phyloP scores from a whole-genome alignment of 1,140 invertebrate genomes.

The Sipha flava region DNA sequence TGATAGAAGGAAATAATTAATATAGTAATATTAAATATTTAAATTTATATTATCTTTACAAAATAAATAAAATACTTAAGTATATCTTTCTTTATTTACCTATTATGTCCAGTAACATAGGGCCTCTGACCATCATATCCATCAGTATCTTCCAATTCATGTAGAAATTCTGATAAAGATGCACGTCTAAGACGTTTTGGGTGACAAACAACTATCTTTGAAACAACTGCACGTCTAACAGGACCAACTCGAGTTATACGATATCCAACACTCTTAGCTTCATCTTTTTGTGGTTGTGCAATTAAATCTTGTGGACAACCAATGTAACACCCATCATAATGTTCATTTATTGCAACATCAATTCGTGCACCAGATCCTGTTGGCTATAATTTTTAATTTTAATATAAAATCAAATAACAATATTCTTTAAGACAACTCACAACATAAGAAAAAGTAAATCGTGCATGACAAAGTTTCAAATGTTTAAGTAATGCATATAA shows the following conservation, averaged over 20 bases:
- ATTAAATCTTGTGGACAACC: conserved; percentile 88
- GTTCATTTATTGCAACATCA: conserved; percentile 90
- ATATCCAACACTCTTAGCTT: conserved; percentile 40
- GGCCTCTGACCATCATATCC: conserved; percentile 64
- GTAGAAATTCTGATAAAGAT: conserved; percentile 71
- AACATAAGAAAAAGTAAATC: conserved; percentile 87
- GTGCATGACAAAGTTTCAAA: conserved; percentile 82
- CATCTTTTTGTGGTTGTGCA: conserved; percentile 45
- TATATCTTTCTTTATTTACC: conserved; percentile 51
- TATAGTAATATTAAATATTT: no score
- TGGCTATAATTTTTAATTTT: conserved; percentile 49
- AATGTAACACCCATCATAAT: conserved; percentile 89
- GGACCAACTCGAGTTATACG: conserved; percentile 70
- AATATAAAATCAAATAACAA: neutral
- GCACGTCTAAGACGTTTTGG: conserved; percentile 60
- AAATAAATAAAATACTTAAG: no score
- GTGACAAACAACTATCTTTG: conserved; percentile 79
- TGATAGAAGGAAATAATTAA: no score
- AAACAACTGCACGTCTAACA: conserved; percentile 72
- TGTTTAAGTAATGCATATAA: conserved; percentile 87
- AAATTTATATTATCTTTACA: no score
- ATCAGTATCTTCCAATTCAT: conserved; percentile 67
- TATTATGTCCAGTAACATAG: conserved; percentile 81
- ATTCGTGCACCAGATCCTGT: conserved; percentile 78
- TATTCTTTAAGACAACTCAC: conserved; percentile 49